Evolutionary conservation across 2,113 vertebrate genomes (phyloP).

Genomic region (Thamnaconus septentrionalis): DNA sequence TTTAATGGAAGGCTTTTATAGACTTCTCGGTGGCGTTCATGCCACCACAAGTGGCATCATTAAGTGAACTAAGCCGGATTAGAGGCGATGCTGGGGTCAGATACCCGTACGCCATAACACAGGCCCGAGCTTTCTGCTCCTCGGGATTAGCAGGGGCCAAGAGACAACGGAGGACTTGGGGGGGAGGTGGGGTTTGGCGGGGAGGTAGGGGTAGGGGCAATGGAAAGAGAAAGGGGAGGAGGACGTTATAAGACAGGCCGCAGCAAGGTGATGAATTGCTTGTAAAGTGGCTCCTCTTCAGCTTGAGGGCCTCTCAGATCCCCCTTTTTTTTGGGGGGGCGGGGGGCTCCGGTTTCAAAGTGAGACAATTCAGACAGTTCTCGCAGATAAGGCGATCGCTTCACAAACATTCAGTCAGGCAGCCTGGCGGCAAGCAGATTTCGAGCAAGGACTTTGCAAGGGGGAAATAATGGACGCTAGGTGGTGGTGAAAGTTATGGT

Average conservation of each 20-base stretch:
- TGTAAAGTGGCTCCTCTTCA: slow-evolving; percentile 64
- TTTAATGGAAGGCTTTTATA: slow-evolving; percentile 99
- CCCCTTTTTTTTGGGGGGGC: slow-evolving; percentile 18
- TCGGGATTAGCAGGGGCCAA: slow-evolving; percentile 79
- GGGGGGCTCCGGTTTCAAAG: not conserved
- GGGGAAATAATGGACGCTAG: too few relatives aligned
- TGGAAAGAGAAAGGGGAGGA: slow-evolving; percentile 52
- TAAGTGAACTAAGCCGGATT: slow-evolving; percentile 99
- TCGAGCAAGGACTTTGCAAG: too few relatives aligned
- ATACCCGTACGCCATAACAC: slow-evolving; percentile 88
- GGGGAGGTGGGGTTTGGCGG: slow-evolving; percentile 5
- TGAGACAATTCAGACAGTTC: slow-evolving; percentile 1
- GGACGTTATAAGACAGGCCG: slow-evolving; percentile 80
- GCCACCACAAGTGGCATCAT: slow-evolving; percentile 99
- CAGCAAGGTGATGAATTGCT: slow-evolving; percentile 80
- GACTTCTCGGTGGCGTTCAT: slow-evolving; percentile 91
- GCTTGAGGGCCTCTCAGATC: slow-evolving; percentile 50
- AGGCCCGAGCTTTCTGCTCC: slow-evolving; percentile 83
- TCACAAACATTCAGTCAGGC: slow-evolving; percentile 3
- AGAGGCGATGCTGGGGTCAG: slow-evolving; percentile 96
- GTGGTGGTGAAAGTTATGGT: too few relatives aligned
- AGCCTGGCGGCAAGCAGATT: not conserved
- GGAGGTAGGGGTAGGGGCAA: slow-evolving; percentile 3
- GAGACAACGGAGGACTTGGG: slow-evolving; percentile 9
- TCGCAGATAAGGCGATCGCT: slow-evolving; percentile 6